Evolutionary conservation across 2,888 invertebrate genomes (phyloP).

Genomic region (Trissoscelio sp.): DNA sequence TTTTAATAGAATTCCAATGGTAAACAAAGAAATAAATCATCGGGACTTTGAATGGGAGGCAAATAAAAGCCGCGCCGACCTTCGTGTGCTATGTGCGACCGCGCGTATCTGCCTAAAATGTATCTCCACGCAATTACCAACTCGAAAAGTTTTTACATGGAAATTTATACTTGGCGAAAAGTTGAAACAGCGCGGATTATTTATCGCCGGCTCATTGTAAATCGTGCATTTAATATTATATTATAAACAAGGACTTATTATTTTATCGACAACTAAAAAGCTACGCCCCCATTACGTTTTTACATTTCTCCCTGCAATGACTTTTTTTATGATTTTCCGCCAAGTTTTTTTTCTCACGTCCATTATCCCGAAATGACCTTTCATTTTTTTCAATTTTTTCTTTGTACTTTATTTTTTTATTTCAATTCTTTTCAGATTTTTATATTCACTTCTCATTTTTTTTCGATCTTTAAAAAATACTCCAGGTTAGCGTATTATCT

Average conservation of each 20-base stretch:
- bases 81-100: background rate
- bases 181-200: constrained; percentile 41
- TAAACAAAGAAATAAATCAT: constrained; percentile 68
- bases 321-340: background rate
- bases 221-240: constrained; percentile 21
- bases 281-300: background rate
- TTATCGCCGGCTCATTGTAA: constrained; percentile 29
- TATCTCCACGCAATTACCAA: constrained; percentile 43
- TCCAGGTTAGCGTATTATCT: too few species aligned
- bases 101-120: constrained; percentile 51
- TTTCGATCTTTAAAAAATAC: too few species aligned
- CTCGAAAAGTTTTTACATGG: constrained; percentile 48
- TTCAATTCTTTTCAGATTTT: too few species aligned
- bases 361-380: constrained; percentile 4
- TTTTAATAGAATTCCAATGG: constrained; percentile 63
- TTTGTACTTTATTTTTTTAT: too few species aligned
- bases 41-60: constrained; percentile 45
- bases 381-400: background rate
- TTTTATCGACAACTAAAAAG: constrained; percentile 36
- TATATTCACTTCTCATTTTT: too few species aligned
- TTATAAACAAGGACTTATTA: constrained; percentile 48
- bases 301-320: background rate
- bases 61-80: constrained; percentile 32
- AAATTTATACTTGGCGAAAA: constrained; percentile 46
- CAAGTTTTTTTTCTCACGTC: background rate